phyloP scores from a whole-genome alignment of 2,113 vertebrate genomes.

The Ammodytes marinus region DNA sequence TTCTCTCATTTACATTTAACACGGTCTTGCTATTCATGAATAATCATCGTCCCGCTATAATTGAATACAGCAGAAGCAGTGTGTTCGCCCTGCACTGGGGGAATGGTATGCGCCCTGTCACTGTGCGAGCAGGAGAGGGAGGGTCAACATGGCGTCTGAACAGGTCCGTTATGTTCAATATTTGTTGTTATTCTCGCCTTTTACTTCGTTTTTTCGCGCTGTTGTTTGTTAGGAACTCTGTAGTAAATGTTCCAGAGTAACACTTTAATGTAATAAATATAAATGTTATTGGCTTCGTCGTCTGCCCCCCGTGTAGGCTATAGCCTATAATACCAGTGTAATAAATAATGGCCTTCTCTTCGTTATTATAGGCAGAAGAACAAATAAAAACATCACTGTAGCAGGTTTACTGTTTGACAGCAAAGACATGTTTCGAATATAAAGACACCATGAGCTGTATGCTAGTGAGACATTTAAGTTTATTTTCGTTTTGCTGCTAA shows the following conservation, averaged over 20 bases:
- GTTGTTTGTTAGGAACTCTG: fast-evolving
- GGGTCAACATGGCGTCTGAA: conserved; percentile 88
- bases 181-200: conserved; percentile 47
- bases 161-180: conserved; percentile 82
- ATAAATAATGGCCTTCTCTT: conserved; percentile 37
- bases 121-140: conserved; percentile 71
- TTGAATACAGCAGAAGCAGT: not conserved
- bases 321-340: not conserved
- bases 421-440: fast-evolving
- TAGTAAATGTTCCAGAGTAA: not conserved
- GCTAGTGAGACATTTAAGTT: no score
- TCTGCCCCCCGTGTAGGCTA: not conserved
- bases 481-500: conserved; percentile 15
- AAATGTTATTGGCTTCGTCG: not conserved
- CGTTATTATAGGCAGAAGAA: conserved; percentile 11
- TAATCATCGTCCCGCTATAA: not conserved
- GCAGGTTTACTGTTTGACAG: not conserved
- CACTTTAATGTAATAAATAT: not conserved
- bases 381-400: not conserved
- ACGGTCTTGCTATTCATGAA: not conserved
- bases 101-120: conserved; percentile 68
- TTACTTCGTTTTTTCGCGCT: not conserved
- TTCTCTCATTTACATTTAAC: fast-evolving
- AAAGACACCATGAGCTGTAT: not conserved
- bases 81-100: not conserved